Conservation (phyloP, 37 sponge, comb jelly and placozoan species). For the Oscarella lobularis region DNA sequence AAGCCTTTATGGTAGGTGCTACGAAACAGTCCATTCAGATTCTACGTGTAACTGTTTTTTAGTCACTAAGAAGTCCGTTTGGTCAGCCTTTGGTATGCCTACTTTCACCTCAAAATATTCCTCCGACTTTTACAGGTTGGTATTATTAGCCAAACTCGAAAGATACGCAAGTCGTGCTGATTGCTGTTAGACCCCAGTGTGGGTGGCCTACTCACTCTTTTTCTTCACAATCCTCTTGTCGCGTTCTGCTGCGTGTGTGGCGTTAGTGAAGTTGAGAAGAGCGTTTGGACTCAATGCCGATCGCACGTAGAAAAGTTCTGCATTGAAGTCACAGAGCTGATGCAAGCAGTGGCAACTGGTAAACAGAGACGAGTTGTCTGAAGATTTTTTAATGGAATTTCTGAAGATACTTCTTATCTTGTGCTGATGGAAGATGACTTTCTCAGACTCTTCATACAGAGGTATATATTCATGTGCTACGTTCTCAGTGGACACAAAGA, state of each 20-base stretch:
- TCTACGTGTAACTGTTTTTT: not conserved
- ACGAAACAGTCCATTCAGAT: not conserved
- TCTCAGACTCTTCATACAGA: not conserved
- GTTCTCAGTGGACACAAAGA: not conserved
- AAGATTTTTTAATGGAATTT: no score
- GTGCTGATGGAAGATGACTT: not conserved
- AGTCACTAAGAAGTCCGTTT: not conserved
- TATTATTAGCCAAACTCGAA: not conserved
- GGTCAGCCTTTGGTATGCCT: slow-evolving; percentile 11
- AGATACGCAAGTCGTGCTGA: no score
- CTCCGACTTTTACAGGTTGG: slow-evolving; percentile 5
- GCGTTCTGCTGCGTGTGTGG: slow-evolving; percentile 2
- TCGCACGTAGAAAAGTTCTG: not conserved
- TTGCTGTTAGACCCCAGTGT: no score
- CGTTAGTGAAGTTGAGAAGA: not conserved
- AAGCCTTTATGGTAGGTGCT: slow-evolving; percentile 1
- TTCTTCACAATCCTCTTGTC: slow-evolving; percentile 3
- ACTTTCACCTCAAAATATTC: slow-evolving; percentile 1
- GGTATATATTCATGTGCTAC: not conserved
- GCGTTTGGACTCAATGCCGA: not conserved
- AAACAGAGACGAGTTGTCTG: no score
- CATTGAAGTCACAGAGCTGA: no score
- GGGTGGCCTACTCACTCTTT: not conserved
- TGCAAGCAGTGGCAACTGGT: no score
- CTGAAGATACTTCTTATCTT: no score